Evolutionary conservation across 92 coral and sea anemone genomes (phyloP).

Genomic region (Zoanthus sociatus): DNA sequence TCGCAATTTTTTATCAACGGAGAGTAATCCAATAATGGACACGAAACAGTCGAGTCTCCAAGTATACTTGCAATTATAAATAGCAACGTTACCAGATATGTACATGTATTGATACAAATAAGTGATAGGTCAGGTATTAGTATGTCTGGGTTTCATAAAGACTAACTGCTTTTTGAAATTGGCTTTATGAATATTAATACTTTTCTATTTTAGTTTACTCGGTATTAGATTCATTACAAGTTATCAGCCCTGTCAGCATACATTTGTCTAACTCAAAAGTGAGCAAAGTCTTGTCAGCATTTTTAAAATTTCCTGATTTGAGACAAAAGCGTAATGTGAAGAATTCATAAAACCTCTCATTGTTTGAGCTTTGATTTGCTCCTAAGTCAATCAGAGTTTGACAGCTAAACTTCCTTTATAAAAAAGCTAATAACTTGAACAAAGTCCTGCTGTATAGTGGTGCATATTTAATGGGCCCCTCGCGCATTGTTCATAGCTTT

Average conservation of each 20-base stretch:
- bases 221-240: too few relatives aligned
- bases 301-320: background rate
- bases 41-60: background rate
- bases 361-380: conserved; percentile 23
- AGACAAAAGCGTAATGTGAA: conserved; percentile 1
- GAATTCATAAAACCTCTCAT: conserved; percentile 16
- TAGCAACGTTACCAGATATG: background rate
- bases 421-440: conserved; percentile 33
- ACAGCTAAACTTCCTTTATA: conserved; percentile 47
- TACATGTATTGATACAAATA: background rate
- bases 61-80: background rate
- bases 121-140: background rate
- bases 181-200: too few relatives aligned
- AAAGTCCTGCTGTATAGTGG: conserved; percentile 30
- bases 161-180: background rate
- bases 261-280: background rate
- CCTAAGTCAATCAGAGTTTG: conserved; percentile 42
- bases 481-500: background rate
- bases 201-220: too few relatives aligned
- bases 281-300: too few relatives aligned
- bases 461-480: conserved; percentile 11
- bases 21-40: conserved; percentile 36
- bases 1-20: background rate
- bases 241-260: too few relatives aligned
- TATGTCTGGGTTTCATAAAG: conserved; percentile 19